Percentiles rank a stretch among this genome's conserved stretches.
Evolutionary conservation across 1,140 invertebrate genomes (phyloP).

Genomic region (Procambarus virginalis): DNA sequence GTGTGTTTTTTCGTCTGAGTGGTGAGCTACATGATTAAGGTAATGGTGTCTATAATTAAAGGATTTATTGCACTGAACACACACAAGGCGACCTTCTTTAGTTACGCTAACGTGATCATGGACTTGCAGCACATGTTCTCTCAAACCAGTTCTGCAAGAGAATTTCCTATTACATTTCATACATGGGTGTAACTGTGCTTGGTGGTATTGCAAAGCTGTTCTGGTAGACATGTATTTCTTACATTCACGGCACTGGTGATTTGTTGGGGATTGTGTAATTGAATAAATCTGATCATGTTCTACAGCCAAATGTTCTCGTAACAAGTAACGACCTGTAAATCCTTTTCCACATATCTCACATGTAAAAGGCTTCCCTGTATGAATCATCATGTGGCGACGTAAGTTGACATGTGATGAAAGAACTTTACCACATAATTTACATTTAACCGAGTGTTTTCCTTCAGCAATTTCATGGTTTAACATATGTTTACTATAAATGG

Average conservation of each 20-base stretch:
- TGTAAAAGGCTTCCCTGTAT: conserved; percentile 18
- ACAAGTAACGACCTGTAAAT: conserved; percentile 18
- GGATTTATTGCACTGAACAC: conserved; percentile 6
- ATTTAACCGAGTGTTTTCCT: conserved; percentile 11
- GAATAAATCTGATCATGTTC: conserved; percentile 6
- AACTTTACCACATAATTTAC: conserved; percentile 30
- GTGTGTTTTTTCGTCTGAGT: conserved; percentile 2
- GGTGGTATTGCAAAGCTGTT: conserved; percentile 14
- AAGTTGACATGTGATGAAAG: conserved; percentile 22
- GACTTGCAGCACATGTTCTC: conserved; percentile 6
- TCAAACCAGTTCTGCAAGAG: conserved; percentile 10
- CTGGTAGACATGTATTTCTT: conserved; percentile 26
- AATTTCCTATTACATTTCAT: not conserved
- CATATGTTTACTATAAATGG: conserved; percentile 30
- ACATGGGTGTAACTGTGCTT: conserved; percentile 2
- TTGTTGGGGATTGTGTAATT: conserved; percentile 7
- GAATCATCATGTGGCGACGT: conserved; percentile 23
- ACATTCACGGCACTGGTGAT: conserved; percentile 8
- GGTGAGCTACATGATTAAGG: conserved; percentile 9
- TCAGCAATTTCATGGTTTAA: not conserved
- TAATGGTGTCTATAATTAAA: conserved; percentile 26
- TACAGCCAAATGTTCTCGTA: not conserved
- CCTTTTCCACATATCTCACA: conserved; percentile 16
- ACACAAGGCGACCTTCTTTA: conserved; percentile 15
- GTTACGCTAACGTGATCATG: conserved; percentile 14